Conservation (phyloP, 2,797 vertebrate genomes). For the Phrynocephalus guinanensis region DNA sequence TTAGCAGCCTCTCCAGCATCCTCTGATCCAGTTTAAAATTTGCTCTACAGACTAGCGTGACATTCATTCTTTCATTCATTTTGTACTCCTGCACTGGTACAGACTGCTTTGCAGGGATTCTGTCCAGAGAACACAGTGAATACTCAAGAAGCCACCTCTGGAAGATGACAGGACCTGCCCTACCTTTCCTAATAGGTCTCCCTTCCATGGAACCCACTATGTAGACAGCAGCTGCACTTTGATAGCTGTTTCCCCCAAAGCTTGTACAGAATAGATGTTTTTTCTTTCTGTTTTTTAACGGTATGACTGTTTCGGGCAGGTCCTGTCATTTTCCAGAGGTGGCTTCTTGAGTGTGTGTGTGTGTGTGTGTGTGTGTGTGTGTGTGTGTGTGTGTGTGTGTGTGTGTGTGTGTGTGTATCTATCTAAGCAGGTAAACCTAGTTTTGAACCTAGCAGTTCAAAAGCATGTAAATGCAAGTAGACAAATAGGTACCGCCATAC, state of each 20-base stretch:
- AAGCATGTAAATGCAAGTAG: too few relatives aligned
- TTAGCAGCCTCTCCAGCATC: conserved; percentile 9
- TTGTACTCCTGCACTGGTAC: background rate
- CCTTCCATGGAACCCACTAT: background rate
- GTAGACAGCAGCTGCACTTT: background rate
- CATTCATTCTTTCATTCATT: conserved; percentile 14
- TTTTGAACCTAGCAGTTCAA: too few relatives aligned
- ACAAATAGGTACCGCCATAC: too few relatives aligned
- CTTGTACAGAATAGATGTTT: background rate
- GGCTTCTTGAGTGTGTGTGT: background rate
- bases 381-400: too few relatives aligned
- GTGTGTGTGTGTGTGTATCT: too few relatives aligned
- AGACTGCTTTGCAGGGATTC: background rate
- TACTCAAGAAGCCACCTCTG: background rate
- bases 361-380: too few relatives aligned
- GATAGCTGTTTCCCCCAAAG: background rate
- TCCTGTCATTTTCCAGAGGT: conserved; percentile 6
- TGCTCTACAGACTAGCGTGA: background rate
- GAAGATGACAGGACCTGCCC: conserved; percentile 8
- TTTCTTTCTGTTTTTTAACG: too few relatives aligned
- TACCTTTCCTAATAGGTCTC: too few relatives aligned
- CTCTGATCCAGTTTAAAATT: conserved; percentile 1
- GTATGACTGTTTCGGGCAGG: background rate
- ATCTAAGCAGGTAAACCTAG: too few relatives aligned
- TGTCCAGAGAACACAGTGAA: background rate